Evolutionary conservation across 1,140 invertebrate genomes (phyloP), one percentile per base, ranked within the genome.

Genomic region (Choristoneura fumiferana): DNA sequence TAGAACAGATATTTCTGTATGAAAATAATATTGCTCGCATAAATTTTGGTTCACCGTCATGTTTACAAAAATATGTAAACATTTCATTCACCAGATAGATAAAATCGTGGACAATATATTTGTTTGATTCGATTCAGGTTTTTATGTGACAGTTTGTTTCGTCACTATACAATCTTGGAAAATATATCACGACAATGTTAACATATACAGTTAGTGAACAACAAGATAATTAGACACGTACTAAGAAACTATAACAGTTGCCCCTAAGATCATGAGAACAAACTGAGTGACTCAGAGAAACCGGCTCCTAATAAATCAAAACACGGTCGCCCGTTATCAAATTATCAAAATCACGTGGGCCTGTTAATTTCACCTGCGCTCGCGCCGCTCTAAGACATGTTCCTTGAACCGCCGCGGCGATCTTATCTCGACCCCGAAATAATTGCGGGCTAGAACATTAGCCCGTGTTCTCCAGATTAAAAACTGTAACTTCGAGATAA

Each of bases 341-440:
- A 87, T 84, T 87, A 89, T 87, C 86, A 86, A 81, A 82, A 72
- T 73, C 82, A 87, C 86, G 86, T 87, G 73, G 77, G 78, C 67
- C 73, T 78, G 75, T 88, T 88, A 87, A 89, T 87, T 88, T 84
- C 71, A 64, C 67, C 70, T 80, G 73, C 83, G 82, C 83, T 81
- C 82, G 82, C 83, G 81, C 82, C 82, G 73, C 74, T 78, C 78
- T 81, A 87, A 86, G 81, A 84, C 76, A 78, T 78, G 75, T 88
- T 85, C 81, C 82, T 75, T 83, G 85, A 84, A 85, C 71, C 73
- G 63, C 59, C 58, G 58, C 56, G 61, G 76, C 22, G 78, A 84
- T 86, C 55, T 49, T 84, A 89, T 87, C 81, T 73, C 34, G 52
- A 54, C 56, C 56, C 63, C 62, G 71, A 86, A 85, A 89, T 86